Conservation (phyloP, 2,888 invertebrate genomes). For the Deilephila porcellus region DNA sequence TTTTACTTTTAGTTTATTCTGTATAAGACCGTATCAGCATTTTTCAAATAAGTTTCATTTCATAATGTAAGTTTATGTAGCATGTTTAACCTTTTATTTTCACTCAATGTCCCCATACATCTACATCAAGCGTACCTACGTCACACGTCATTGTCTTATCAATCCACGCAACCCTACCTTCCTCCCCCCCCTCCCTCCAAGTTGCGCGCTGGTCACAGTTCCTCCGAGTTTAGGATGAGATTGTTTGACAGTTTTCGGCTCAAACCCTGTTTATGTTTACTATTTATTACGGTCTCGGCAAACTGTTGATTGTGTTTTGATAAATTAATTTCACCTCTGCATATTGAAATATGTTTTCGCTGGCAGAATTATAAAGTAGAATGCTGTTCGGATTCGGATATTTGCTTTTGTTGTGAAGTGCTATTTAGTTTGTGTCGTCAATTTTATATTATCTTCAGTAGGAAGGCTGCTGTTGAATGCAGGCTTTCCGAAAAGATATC, state of each 20-base stretch:
- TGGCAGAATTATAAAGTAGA: neutral
- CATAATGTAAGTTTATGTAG: no score
- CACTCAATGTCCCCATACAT: no score
- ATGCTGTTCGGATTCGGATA: no score
- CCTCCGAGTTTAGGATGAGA: constrained; percentile 48
- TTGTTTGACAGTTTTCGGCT: constrained; percentile 63
- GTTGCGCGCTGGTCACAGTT: constrained; percentile 45
- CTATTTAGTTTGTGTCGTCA: no score
- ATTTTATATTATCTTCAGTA: no score
- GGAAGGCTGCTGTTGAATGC: no score
- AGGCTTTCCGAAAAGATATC: no score
- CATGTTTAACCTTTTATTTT: no score
- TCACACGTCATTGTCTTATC: neutral
- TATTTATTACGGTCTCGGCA: constrained; percentile 34
- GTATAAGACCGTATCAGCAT: no score
- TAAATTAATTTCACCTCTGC: constrained; percentile 29
- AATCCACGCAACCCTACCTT: constrained; percentile 5
- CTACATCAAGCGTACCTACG: neutral
- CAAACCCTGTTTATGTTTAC: constrained; percentile 35
- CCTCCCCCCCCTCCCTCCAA: constrained; percentile 27
- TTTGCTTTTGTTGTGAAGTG: no score
- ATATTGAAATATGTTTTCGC: neutral
- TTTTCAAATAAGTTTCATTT: no score
- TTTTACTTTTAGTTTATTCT: no score
- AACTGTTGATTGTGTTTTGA: constrained; percentile 30